Conservation (phyloP, 1,140 invertebrate genomes). For the Drosophila tristis region DNA sequence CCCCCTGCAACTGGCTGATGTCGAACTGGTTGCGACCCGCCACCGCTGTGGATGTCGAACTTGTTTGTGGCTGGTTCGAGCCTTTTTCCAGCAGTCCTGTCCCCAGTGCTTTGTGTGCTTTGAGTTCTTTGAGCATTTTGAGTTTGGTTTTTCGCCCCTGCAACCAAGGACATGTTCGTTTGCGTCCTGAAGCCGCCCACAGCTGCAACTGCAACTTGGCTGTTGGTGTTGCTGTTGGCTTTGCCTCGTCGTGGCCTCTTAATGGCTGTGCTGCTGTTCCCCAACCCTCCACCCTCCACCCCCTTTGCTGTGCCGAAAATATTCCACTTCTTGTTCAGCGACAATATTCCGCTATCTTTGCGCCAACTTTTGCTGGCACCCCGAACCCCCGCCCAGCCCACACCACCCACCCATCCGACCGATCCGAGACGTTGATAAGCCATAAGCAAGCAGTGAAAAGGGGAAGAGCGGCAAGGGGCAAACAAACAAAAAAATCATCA, state of each 20-base stretch:
- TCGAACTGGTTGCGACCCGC: too few species aligned
- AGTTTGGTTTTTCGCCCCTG: constrained; percentile 10
- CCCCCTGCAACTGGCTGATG: constrained; percentile 1
- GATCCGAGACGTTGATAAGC: constrained; percentile 69
- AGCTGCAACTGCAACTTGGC: constrained; percentile 28
- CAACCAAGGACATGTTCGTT: constrained; percentile 13
- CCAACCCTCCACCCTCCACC: neutral
- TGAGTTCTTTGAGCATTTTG: neutral
- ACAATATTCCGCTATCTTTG: constrained; percentile 61
- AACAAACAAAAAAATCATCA: constrained; percentile 27
- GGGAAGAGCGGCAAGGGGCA: neutral
- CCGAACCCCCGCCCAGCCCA: neutral
- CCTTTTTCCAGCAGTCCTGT: neutral
- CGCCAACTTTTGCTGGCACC: constrained; percentile 55
- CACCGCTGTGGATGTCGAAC: constrained; percentile 32
- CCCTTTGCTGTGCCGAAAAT: constrained; percentile 5
- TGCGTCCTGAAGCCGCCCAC: constrained; percentile 48
- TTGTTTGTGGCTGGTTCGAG: constrained; percentile 16
- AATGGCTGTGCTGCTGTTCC: neutral
- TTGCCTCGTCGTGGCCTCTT: neutral
- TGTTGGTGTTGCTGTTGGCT: too few species aligned
- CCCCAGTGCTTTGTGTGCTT: neutral
- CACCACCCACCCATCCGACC: neutral
- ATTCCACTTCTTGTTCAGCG: constrained; percentile 36
- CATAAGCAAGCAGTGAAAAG: neutral